Conservation (phyloP, 2,113 vertebrate species). For the Bos javanicus region DNA sequence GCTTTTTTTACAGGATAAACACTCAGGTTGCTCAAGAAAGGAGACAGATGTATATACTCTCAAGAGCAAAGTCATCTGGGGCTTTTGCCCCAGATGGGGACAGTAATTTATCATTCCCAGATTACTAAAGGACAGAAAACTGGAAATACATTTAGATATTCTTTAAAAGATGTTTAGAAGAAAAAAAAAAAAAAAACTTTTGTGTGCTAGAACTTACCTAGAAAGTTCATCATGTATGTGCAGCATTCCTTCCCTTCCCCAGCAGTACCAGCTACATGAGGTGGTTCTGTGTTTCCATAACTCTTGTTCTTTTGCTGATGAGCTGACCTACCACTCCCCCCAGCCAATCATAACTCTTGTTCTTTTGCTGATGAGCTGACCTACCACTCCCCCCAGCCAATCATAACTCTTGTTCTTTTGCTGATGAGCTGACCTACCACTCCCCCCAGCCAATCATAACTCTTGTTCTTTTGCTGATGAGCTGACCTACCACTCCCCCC, state of each 20-base stretch:
- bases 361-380: no score
- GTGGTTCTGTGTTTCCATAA: background rate
- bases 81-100: background rate
- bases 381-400: no score
- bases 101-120: background rate
- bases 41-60: background rate
- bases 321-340: no score
- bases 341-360: no score
- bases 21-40: background rate
- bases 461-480: no score
- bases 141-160: background rate
- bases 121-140: background rate
- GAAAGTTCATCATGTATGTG: background rate
- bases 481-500: no score
- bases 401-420: no score
- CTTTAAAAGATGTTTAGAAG: background rate
- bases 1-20: background rate
- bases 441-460: no score
- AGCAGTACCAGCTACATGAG: rapidly evolving
- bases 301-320: background rate
- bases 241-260: rapidly evolving
- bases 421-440: no score
- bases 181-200: background rate
- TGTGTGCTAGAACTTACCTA: background rate
- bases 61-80: background rate